phyloP scores from a whole-genome alignment of 1,140 invertebrate species.

The Nylanderia fulva region DNA sequence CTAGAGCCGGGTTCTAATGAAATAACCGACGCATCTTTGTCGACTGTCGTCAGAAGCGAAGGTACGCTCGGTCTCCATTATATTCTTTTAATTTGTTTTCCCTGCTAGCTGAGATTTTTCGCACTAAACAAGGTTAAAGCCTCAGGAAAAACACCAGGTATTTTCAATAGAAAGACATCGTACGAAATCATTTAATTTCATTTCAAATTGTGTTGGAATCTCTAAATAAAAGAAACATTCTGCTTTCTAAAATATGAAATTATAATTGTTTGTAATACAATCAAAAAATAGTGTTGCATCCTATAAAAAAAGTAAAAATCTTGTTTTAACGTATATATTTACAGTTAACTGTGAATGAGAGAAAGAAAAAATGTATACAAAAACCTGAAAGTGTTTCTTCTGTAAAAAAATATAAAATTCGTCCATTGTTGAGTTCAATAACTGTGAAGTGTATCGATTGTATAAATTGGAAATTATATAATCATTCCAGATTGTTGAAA shows the following conservation, averaged over 20 bases:
- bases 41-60: slow-evolving; percentile 64
- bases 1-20: slow-evolving; percentile 60
- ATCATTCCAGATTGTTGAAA: background rate
- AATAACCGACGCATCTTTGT: slow-evolving; percentile 67
- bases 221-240: slow-evolving; percentile 2
- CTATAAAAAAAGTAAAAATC: too few species aligned
- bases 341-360: background rate
- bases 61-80: slow-evolving; percentile 63
- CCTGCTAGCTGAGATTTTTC: slow-evolving; percentile 12
- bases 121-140: slow-evolving; percentile 35
- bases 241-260: slow-evolving; percentile 10
- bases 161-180: slow-evolving; percentile 36
- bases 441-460: too few species aligned
- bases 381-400: too few species aligned
- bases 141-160: background rate
- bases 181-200: slow-evolving; percentile 7
- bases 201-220: slow-evolving; percentile 14
- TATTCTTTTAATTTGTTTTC: slow-evolving; percentile 24
- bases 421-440: background rate
- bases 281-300: background rate
- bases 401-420: background rate
- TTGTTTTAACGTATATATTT: background rate
- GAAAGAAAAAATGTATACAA: too few species aligned
- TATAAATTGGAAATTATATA: background rate
- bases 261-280: background rate